Conservation (phyloP, 1,140 invertebrate genomes). For the Drosophila tani region DNA sequence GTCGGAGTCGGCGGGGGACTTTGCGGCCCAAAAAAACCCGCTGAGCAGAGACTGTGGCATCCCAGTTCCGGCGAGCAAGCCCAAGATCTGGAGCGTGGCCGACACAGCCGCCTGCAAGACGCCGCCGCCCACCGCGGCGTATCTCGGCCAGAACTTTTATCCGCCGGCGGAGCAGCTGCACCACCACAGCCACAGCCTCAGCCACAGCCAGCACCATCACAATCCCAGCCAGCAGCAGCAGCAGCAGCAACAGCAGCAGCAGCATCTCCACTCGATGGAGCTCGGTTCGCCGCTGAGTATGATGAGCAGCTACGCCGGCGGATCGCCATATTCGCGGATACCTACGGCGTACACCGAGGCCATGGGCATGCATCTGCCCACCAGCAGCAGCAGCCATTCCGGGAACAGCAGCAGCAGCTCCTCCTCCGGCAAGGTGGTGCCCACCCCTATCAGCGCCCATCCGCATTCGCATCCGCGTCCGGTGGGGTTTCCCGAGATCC, state of each 20-base stretch:
- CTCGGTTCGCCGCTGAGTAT: slow-evolving; percentile 81
- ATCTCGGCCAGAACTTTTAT: slow-evolving; percentile 83
- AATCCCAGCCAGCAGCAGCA: slow-evolving; percentile 52
- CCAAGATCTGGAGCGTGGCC: slow-evolving; percentile 99
- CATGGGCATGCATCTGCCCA: slow-evolving; percentile 71
- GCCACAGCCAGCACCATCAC: slow-evolving; percentile 31
- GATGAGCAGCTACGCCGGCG: slow-evolving; percentile 84
- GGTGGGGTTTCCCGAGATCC: slow-evolving; percentile 92
- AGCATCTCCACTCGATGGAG: slow-evolving; percentile 60
- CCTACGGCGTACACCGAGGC: slow-evolving; percentile 80
- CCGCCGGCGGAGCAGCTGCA: slow-evolving; percentile 59
- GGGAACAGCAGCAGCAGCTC: slow-evolving; percentile 22
- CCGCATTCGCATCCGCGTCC: slow-evolving; percentile 58
- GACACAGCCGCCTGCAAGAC: slow-evolving; percentile 98
- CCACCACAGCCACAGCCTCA: slow-evolving; percentile 28
- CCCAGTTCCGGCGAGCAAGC: slow-evolving; percentile 94
- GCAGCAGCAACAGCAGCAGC: slow-evolving; percentile 20
- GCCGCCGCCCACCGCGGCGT: slow-evolving; percentile 88
- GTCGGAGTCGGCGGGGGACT: slow-evolving; percentile 88
- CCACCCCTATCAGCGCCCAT: slow-evolving; percentile 76
- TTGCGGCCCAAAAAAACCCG: slow-evolving; percentile 87
- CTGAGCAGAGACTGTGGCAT: slow-evolving; percentile 91
- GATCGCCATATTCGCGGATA: slow-evolving; percentile 84
- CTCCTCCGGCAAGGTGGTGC: slow-evolving; percentile 69
- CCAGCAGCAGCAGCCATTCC: slow-evolving; percentile 21